phyloP scores from a whole-genome alignment of 2,113 vertebrate species.

The Erythrocercus mccallii region DNA sequence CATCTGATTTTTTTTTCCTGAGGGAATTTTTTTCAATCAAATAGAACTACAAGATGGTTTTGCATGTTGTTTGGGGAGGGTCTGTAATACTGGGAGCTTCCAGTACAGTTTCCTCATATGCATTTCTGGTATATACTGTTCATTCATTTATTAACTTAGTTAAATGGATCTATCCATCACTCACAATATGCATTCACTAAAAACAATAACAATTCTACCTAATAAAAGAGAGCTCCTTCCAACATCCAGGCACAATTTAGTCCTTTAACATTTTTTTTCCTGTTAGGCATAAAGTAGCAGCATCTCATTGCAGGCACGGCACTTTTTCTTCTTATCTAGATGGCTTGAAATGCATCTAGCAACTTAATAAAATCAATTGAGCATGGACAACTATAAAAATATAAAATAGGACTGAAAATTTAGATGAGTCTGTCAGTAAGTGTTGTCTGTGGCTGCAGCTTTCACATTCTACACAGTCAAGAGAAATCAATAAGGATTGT shows the following conservation, averaged over 20 bases:
- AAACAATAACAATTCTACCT: constrained; percentile 12
- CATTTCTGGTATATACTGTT: background rate
- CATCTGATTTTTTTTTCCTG: background rate
- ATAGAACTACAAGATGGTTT: background rate
- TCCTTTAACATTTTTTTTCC: constrained; percentile 41
- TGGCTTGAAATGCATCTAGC: constrained; percentile 59
- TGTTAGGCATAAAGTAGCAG: constrained; percentile 27
- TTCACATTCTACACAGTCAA: constrained; percentile 57
- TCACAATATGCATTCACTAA: constrained; percentile 14
- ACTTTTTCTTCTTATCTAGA: constrained; percentile 11
- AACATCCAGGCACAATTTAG: constrained; percentile 26
- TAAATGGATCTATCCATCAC: constrained; percentile 15
- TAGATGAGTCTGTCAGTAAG: constrained; percentile 56
- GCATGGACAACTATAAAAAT: constrained; percentile 41
- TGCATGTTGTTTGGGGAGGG: background rate
- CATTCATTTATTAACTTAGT: background rate
- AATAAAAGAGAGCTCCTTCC: constrained; percentile 27
- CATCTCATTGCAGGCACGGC: constrained; percentile 37
- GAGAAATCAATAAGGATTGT: constrained; percentile 70
- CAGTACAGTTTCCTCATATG: background rate
- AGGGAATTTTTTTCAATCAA: background rate
- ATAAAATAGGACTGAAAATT: constrained; percentile 63
- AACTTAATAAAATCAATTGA: constrained; percentile 63
- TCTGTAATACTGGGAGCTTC: background rate
- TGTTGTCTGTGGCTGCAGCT: constrained; percentile 61